phyloP scores from a whole-genome alignment of 2,888 invertebrate genomes.

The Coelogynopora nodosa region DNA sequence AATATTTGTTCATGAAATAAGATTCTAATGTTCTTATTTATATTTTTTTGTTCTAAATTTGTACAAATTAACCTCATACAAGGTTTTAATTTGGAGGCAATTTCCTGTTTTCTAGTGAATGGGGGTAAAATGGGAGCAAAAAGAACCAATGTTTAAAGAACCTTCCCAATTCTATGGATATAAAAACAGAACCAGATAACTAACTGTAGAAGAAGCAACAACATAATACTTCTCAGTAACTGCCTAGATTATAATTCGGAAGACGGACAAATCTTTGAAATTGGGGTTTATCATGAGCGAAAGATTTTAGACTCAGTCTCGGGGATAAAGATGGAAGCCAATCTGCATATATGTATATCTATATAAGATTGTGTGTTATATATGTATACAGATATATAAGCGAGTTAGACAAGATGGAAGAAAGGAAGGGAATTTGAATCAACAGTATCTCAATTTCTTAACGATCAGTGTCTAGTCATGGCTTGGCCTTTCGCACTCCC shows the following conservation, averaged over 20 bases:
- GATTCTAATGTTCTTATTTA: neutral
- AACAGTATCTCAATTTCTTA: slow-evolving; percentile 24
- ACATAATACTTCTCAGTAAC: too few relatives aligned
- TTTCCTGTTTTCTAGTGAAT: neutral
- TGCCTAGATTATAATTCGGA: too few relatives aligned
- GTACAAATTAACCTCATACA: neutral
- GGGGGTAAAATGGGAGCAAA: too few relatives aligned
- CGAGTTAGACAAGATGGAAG: neutral
- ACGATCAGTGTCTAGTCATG: neutral
- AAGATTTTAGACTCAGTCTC: too few relatives aligned
- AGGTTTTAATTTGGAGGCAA: neutral
- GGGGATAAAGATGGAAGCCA: slow-evolving; percentile 6
- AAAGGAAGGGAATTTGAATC: neutral
- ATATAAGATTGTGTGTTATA: neutral
- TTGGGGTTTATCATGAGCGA: too few relatives aligned
- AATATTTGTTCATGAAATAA: neutral
- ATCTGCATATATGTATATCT: neutral
- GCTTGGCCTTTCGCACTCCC: slow-evolving; percentile 19
- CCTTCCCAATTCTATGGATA: too few relatives aligned
- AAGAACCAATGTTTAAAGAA: too few relatives aligned
- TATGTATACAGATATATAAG: neutral
- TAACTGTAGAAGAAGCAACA: too few relatives aligned
- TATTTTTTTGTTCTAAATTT: neutral
- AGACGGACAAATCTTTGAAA: too few relatives aligned
- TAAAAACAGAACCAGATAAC: too few relatives aligned